Conservation (phyloP, 2,113 vertebrate genomes). For the Sander lucioperca region DNA sequence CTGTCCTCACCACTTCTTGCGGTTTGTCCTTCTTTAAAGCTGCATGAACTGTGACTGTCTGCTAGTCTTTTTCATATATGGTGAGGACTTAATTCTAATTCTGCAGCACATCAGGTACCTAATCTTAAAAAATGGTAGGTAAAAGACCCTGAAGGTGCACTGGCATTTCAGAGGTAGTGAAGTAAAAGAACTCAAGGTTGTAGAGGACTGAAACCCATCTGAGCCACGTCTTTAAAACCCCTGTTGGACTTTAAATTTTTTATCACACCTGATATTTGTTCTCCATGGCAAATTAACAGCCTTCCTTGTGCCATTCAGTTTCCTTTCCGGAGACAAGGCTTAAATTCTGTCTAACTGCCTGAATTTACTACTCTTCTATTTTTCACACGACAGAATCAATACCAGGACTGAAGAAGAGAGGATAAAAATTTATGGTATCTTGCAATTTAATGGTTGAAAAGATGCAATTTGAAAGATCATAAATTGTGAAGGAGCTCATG, state of each 20-base stretch:
- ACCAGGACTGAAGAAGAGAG: slow-evolving; percentile 98
- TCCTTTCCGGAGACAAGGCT: slow-evolving; percentile 96
- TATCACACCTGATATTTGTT: slow-evolving; percentile 99
- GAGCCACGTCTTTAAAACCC: slow-evolving; percentile 87
- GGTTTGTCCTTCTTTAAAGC: slow-evolving; percentile 23
- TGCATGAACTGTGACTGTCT: neutral
- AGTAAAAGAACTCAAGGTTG: slow-evolving; percentile 92
- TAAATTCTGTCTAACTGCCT: slow-evolving; percentile 97
- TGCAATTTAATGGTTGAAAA: slow-evolving; percentile 99
- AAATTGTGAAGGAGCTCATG: slow-evolving; percentile 99
- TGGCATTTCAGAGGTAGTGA: slow-evolving; percentile 70
- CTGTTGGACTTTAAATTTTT: slow-evolving; percentile 96
- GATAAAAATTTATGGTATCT: slow-evolving; percentile 99
- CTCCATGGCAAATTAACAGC: slow-evolving; percentile 99
- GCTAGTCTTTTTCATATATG: slow-evolving; percentile 39
- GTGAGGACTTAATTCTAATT: slow-evolving; percentile 70
- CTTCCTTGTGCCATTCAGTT: slow-evolving; percentile 93
- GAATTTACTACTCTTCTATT: slow-evolving; percentile 99
- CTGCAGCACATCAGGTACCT: slow-evolving; percentile 74
- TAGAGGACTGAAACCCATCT: slow-evolving; percentile 89
- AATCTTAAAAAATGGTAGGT: slow-evolving; percentile 69
- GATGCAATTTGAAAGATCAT: slow-evolving; percentile 99
- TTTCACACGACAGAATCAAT: slow-evolving; percentile 99
- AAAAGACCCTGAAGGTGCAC: slow-evolving; percentile 72
- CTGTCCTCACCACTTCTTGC: neutral